Conservation (phyloP, 2,888 invertebrate genomes). For the Tinea semifulvella region DNA sequence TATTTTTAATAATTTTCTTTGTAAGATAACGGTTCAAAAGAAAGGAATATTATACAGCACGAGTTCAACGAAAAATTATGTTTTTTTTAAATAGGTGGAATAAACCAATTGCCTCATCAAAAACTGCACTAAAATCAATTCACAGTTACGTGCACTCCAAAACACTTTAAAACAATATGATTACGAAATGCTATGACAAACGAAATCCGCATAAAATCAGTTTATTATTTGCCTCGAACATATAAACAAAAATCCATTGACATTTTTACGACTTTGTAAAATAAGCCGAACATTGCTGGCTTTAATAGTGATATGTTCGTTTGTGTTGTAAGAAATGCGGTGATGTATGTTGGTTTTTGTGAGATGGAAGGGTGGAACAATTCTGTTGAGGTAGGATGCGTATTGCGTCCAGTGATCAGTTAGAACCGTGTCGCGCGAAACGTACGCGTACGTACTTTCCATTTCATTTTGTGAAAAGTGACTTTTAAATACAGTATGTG, state of each 20-base stretch:
- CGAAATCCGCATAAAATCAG: too few species aligned
- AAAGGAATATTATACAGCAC: too few species aligned
- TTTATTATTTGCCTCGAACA: too few species aligned
- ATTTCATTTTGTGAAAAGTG: neutral
- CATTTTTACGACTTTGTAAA: too few species aligned
- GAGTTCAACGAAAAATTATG: too few species aligned
- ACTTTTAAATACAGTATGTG: neutral
- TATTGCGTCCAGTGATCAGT: neutral
- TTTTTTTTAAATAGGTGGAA: too few species aligned
- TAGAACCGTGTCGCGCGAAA: neutral
- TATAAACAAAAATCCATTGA: too few species aligned
- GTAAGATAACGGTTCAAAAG: too few species aligned
- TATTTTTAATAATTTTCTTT: too few species aligned
- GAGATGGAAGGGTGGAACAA: neutral
- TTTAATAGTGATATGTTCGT: neutral
- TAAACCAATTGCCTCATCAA: too few species aligned
- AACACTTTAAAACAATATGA: slow-evolving; percentile 3
- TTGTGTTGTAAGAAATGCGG: neutral
- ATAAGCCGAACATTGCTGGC: neutral
- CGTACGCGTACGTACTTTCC: neutral
- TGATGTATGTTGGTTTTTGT: neutral
- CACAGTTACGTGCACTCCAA: slow-evolving; percentile 3
- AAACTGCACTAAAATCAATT: too few species aligned
- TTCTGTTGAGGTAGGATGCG: neutral
- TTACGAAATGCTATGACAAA: too few species aligned